Evolutionary conservation across 2,888 invertebrate genomes (phyloP).

Genomic region (Agrotis ipsilon): DNA sequence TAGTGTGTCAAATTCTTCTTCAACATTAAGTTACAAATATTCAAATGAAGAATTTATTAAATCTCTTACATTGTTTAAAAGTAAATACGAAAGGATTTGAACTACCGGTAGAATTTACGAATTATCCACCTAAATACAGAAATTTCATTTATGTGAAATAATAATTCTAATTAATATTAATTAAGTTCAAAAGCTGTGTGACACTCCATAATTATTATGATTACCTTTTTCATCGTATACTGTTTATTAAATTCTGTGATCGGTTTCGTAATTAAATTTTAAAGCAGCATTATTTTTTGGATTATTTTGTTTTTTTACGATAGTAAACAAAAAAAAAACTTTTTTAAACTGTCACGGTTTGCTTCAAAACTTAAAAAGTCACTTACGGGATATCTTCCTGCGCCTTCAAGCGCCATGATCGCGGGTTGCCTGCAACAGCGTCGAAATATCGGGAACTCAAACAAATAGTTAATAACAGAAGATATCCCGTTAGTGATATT

Average conservation of each 20-base stretch:
- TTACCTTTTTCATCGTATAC: constrained; percentile 23
- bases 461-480: too few species aligned
- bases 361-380: too few species aligned
- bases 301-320: not conserved
- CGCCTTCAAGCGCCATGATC: too few species aligned
- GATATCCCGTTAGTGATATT: too few species aligned
- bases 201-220: constrained; percentile 25
- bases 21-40: too few species aligned
- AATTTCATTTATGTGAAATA: constrained; percentile 29
- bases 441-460: too few species aligned
- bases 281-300: not conserved
- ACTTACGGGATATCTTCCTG: too few species aligned
- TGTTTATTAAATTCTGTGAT: constrained; percentile 38
- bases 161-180: constrained; percentile 45
- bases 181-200: constrained; percentile 33
- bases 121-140: constrained; percentile 14
- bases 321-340: too few species aligned
- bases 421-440: too few species aligned
- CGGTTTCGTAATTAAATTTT: constrained; percentile 23
- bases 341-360: too few species aligned
- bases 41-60: not conserved
- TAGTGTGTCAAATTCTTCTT: too few species aligned
- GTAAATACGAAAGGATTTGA: not conserved
- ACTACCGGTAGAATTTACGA: not conserved
- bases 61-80: not conserved